These are phyloP conservation scores for Caretta caretta DNA, from an alignment of 2,113 vertebrate species.

Conservation along the genomic window DNA sequence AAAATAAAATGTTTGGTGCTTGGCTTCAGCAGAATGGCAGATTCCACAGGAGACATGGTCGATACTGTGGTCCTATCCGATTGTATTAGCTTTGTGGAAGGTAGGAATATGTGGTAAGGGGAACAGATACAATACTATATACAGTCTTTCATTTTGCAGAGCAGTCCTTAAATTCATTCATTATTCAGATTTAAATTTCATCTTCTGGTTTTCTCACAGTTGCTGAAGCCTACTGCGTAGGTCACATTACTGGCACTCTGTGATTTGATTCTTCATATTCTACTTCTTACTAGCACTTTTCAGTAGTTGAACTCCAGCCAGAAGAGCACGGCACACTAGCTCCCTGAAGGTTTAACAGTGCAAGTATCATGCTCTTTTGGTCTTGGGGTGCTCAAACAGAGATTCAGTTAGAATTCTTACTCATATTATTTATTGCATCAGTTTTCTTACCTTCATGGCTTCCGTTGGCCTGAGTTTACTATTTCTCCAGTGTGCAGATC, in stretches of 20 bases:
- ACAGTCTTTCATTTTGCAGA: background rate
- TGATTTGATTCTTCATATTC: background rate
- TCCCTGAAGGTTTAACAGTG: background rate
- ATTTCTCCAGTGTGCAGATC: accelerated
- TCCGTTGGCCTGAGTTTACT: background rate
- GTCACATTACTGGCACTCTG: accelerated
- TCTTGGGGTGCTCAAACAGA: background rate
- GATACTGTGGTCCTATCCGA: background rate
- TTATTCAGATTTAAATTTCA: background rate
- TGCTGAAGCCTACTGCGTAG: background rate
- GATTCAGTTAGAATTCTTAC: background rate
- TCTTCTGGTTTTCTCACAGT: background rate
- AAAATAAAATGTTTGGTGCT: background rate
- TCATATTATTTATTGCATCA: background rate
- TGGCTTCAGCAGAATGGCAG: background rate
- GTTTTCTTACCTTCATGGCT: background rate
- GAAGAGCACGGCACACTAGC: background rate
- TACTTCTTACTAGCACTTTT: background rate
- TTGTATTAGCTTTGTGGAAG: background rate
- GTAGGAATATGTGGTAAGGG: background rate
- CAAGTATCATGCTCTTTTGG: background rate
- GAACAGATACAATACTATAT: background rate
- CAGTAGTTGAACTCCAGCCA: background rate
- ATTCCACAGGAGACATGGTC: background rate
- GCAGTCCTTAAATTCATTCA: background rate